Base-by-base conservation (phyloP, 2,113 vertebrate species). In the Etheostoma spectabile region DNA sequence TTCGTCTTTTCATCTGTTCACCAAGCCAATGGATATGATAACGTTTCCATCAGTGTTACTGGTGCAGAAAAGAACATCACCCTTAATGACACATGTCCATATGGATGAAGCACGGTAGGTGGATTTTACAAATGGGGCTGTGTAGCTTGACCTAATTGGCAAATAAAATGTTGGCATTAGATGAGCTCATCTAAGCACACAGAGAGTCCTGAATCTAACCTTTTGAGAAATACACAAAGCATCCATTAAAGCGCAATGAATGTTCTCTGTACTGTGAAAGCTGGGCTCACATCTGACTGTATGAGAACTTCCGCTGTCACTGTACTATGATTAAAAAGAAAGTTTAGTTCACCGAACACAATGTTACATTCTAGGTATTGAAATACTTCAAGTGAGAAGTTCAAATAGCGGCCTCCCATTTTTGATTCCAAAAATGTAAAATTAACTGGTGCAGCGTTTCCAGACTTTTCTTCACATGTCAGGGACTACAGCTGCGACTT, bases 391-490 rank as follows among this genome's bases (percentile, higher is more conserved):
- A 38, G 21, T 12, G 8, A 49, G 3, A 63, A 33, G 24, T 78
- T 78, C 38, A 74, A 63, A 74, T 15, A 61, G 30, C 38, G 15
- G 4, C 16, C 61, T 64, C 35, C 12, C 11, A 33, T 51, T 55
- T 74, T 38, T 53, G 16, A 60, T 38, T 27, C 46, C 46, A 24
- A n/a, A 64, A 63, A 51, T 61, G 33, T 49, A n/a, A 63, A 79
- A 74, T 42, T 10, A 68, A 56, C 33, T 53, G 10, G 16, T 24
- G 59, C 52, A 53, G 33, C n/a, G 61, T 45, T 57, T 70, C 30
- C 60, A 70, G 46, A 74, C 49, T 78, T 65, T 74, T 53, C 59
- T 65, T 49, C 64, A 42, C 63, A 68, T 60, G 61, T 74, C 57
- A 65, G 55, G 73, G 65, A 49, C 51, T 59, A 56, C 24, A 55